Evolutionary conservation across 2,797 vertebrate genomes (phyloP).

Genomic region (Lycodopsis pacificus): DNA sequence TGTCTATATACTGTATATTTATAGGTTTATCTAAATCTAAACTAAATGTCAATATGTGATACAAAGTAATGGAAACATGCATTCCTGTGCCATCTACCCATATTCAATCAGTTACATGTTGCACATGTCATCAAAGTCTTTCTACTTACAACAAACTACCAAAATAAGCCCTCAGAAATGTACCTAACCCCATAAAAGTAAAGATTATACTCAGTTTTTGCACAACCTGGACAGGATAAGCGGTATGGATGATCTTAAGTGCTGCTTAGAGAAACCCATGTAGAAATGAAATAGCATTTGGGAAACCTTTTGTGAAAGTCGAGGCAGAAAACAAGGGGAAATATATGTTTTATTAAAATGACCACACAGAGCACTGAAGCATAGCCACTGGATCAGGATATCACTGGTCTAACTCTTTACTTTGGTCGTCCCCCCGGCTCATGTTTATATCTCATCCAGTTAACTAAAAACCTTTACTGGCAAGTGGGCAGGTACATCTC

Average conservation of each 20-base stretch:
- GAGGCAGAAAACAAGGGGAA: background rate
- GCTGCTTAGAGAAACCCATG: background rate
- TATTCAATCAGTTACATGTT: too few species aligned
- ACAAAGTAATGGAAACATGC: too few species aligned
- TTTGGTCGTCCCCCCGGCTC: background rate
- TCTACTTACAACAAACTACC: too few species aligned
- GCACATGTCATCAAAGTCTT: too few species aligned
- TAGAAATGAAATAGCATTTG: background rate
- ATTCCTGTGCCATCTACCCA: too few species aligned
- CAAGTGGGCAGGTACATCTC: slow-evolving; percentile 40
- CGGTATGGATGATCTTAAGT: background rate
- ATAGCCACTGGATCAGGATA: background rate
- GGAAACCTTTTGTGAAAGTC: too few species aligned
- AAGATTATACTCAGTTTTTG: too few species aligned
- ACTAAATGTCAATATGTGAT: too few species aligned
- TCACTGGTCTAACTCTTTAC: background rate
- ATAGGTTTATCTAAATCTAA: background rate
- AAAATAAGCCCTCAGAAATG: too few species aligned
- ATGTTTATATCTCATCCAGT: background rate
- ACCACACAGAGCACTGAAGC: background rate
- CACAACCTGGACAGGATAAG: too few species aligned
- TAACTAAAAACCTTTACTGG: background rate
- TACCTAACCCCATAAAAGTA: too few species aligned
- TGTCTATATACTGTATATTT: background rate
- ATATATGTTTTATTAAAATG: slow-evolving; percentile 11